These are phyloP conservation scores for Bombyx mori DNA, from an alignment of 1,140 invertebrate genomes.

Conservation along the genomic window ASM3026992v2 NC_085109.1:11072001-11072500, in stretches of 20 bases:
- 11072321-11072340: conserved; percentile 67
- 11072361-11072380: conserved; percentile 51
- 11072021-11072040: conserved; percentile 65
- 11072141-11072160: conserved; percentile 12
- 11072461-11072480: conserved; percentile 55
- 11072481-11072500: conserved; percentile 56
- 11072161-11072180: conserved; percentile 55
- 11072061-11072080: conserved; percentile 42
- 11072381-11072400: conserved; percentile 59
- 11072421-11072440: conserved; percentile 54
- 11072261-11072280: conserved; percentile 38
- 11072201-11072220: conserved; percentile 62
- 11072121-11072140: conserved; percentile 32
- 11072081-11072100: conserved; percentile 62
- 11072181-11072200: conserved; percentile 46
- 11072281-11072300: conserved; percentile 35
- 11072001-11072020: conserved; percentile 64
- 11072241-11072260: conserved; percentile 51
- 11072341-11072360: conserved; percentile 41
- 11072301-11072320: conserved; percentile 28
- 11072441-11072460: conserved; percentile 49
- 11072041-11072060: conserved; percentile 67
- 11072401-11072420: conserved; percentile 61
- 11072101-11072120: conserved; percentile 55
- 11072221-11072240: conserved; percentile 60